Percentiles rank a stretch among this genome's conserved stretches.
These are phyloP conservation scores for Trachelus stipa DNA, from an alignment of 2,888 invertebrate genomes.

Conservation along the genomic window DNA sequence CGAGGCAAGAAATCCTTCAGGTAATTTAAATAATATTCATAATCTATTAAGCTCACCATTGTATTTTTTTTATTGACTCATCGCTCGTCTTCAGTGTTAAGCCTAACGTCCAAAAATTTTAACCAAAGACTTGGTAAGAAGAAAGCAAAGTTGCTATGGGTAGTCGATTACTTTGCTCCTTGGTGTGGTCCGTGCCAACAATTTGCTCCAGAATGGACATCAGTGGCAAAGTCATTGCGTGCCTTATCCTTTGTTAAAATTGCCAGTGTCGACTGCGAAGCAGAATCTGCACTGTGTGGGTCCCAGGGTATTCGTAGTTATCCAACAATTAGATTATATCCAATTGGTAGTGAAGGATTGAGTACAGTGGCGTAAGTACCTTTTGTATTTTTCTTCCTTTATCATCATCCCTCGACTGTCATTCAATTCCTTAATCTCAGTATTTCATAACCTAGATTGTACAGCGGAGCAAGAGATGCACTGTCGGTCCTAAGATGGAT, in stretches of 20 bases:
- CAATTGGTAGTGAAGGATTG: constrained; percentile 69
- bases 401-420: background rate
- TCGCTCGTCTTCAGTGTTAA: constrained; percentile 67
- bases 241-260: constrained; percentile 69
- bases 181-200: constrained; percentile 83
- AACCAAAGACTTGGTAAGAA: constrained; percentile 69
- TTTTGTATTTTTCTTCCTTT: background rate
- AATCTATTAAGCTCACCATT: background rate
- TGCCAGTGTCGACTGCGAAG: constrained; percentile 77
- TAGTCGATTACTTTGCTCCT: constrained; percentile 79
- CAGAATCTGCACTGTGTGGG: constrained; percentile 70
- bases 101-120: constrained; percentile 71
- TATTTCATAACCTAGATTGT: constrained; percentile 64
- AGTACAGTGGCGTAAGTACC: constrained; percentile 68
- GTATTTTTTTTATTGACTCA: constrained; percentile 7
- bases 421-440: constrained; percentile 18
- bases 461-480: constrained; percentile 74
- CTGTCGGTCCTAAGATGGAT: constrained; percentile 75
- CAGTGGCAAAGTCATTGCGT: constrained; percentile 71
- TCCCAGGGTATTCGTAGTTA: constrained; percentile 74
- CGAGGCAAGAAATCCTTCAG: constrained; percentile 69
- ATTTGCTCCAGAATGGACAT: constrained; percentile 76
- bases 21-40: constrained; percentile 51
- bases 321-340: constrained; percentile 78
- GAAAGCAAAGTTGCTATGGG: constrained; percentile 71